Evolutionary conservation across 2,113 vertebrate species (phyloP), one percentile per base, ranked within the genome.

Genomic region (Eubucco bourcierii): DNA sequence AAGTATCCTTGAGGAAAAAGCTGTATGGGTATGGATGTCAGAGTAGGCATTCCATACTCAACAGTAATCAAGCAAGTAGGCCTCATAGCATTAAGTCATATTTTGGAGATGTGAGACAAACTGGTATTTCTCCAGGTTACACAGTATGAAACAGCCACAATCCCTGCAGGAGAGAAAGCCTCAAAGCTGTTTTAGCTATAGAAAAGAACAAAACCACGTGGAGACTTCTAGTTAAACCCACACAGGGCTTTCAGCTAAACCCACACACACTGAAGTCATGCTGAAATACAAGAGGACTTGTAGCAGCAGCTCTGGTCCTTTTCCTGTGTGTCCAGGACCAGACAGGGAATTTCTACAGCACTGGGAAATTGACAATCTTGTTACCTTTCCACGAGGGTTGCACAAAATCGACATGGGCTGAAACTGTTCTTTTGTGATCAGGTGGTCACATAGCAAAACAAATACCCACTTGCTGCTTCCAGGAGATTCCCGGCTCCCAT

Each of bases 191-290:
- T 88, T 88, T 27, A 93, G 60, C 80, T 68, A 15, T 28, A 68
- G 47, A 74, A 47, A 76, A 88, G 71, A 87, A 88, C 33, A 87
- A 53, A 92, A 94, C 56, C 75, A 92, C 1, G 59, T 84, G 68
- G 75, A 81, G 91, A 74, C 75, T 85, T 82, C 60, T 9, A 46
- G 81, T 60, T 80, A 71, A 86, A 84, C 94, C 94, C 93, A 96
- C 93, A 52, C 80, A 78, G 52, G 56, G 23, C 71, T 80, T 41
- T 66, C 31, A 55, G 92, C 25, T 34, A 76, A 84, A 66, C 90
- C 90, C 88, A 95, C 80, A 0, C 24, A 29, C 56, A 41, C 16
- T 5, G 15, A 25, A 68, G 79, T 1, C 31, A 41, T 23, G 44
- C 63, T 0, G 1, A 41, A 72, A 63, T 83, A 78, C 47, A 15